Base-by-base conservation (phyloP, 2,888 invertebrate species). In the Drosophila vallismaia region DNA sequence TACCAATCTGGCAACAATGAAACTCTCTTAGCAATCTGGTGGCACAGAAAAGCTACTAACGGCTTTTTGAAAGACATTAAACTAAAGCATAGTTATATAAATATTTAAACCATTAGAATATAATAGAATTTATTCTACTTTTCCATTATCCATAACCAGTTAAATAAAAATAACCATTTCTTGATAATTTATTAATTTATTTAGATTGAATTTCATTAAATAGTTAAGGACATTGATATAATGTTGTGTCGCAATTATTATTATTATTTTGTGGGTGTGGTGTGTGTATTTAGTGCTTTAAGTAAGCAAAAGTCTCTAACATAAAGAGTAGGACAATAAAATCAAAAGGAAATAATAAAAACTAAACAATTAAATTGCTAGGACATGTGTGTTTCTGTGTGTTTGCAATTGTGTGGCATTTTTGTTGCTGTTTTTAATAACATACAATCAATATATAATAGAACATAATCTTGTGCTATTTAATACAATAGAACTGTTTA, bases 171-270 rank as follows among this genome's bases (percentile, higher is more conserved):
- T 4, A 36, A 12, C 10, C 6, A 36, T n/a, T 36, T 5, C 5
- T 36, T 71, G 71, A 70, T 70, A 70, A 70, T 70, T 81, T 85
- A 83, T 77, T 86, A 75, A 82, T 81, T 81, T 83, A 83, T 81
- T 81, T 81, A 81, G 86, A 77, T 81, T 81, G 80, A 77, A 79
- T 83, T 86, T 81, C 80, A 81, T 81, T 83, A 81, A 86, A 80
- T 82, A 82, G 82, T 86, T 82, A 84, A 82, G 87, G 82, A 86
- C 87, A 82, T 82, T 86, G 87, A 82, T 85, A 86, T 78, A 76
- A 57, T 66, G 53, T 54, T 70, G 62, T 71, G 55, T 52, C 63
- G 85, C 81, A 62, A 78, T 74, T 74, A 78, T 79, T 76, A 80
- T 64, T 76, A 76, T 79, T 69, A 68, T 63, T 53, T 72, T 56